These are phyloP conservation scores for Brassicogethes aeneus DNA, from an alignment of 2,888 invertebrate genomes.

Conservation along the genomic window DNA sequence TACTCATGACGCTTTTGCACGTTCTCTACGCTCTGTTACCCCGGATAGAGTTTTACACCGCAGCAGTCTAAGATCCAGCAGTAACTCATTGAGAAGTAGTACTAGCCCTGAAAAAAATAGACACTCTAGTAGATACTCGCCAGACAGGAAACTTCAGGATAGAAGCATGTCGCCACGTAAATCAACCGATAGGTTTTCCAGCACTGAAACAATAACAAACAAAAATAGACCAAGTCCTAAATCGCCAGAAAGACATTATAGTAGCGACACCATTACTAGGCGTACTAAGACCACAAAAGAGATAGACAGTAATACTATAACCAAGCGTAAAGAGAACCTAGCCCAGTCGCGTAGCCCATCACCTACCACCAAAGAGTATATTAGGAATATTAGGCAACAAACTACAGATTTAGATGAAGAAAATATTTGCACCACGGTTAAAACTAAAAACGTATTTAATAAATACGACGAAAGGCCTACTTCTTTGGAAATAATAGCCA, in stretches of 20 bases:
- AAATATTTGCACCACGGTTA: conserved; percentile 14
- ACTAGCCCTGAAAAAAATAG: conserved; percentile 35
- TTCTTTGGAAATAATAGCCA: conserved; percentile 23
- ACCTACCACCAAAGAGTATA: conserved; percentile 32
- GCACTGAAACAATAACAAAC: conserved; percentile 26
- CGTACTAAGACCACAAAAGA: conserved; percentile 15
- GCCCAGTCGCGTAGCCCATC: conserved; percentile 28
- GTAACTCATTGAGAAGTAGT: conserved; percentile 47
- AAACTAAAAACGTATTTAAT: conserved; percentile 12
- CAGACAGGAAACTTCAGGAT: conserved; percentile 24
- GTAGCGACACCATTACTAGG: conserved; percentile 21
- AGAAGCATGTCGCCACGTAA: conserved; percentile 25
- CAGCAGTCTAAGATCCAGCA: conserved; percentile 43
- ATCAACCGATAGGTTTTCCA: conserved; percentile 21
- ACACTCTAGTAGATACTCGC: conserved; percentile 24
- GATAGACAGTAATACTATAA: conserved; percentile 24
- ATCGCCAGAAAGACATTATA: conserved; percentile 11
- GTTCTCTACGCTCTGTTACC: conserved; percentile 59
- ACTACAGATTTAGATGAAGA: conserved; percentile 35
- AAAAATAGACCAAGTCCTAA: conserved; percentile 13
- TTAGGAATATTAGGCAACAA: conserved; percentile 25
- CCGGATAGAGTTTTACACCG: conserved; percentile 47
- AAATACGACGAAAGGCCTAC: conserved; percentile 17
- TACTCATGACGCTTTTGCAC: conserved; percentile 68
- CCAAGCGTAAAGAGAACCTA: conserved; percentile 21